Conservation (phyloP, 2,797 vertebrate species). For the Pseudochirops corinnae region DNA sequence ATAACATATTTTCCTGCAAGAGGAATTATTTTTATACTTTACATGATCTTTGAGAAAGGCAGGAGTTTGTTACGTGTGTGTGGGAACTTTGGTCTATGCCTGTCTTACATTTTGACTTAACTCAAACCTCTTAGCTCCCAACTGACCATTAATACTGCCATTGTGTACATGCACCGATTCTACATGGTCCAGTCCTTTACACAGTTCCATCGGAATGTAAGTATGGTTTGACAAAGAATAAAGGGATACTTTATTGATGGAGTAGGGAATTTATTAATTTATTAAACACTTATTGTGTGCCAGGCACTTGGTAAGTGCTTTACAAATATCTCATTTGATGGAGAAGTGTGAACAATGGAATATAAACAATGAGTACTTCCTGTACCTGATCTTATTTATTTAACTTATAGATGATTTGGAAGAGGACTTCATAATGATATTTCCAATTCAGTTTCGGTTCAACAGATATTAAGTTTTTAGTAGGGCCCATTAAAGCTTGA, state of each 20-base stretch:
- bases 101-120: constrained; percentile 84
- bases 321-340: neutral
- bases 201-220: constrained; percentile 94
- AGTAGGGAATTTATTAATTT: neutral
- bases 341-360: constrained; percentile 58
- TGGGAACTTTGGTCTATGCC: neutral
- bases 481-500: neutral
- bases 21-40: neutral
- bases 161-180: constrained; percentile 98
- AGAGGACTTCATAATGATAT: constrained; percentile 37
- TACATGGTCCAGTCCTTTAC: constrained; percentile 98
- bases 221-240: constrained; percentile 77
- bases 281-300: neutral
- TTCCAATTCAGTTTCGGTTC: neutral
- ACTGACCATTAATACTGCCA: constrained; percentile 96
- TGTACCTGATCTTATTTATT: constrained; percentile 63
- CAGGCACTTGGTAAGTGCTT: neutral
- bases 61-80: constrained; percentile 32
- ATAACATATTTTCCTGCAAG: constrained; percentile 43
- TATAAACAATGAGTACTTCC: constrained; percentile 54
- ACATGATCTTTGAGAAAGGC: constrained; percentile 9
- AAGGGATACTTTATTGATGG: neutral
- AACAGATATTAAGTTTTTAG: neutral
- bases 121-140: constrained; percentile 88
- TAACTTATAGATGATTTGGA: constrained; percentile 58